Base-by-base conservation (phyloP, 1,140 invertebrate species). In the Drosophila ficusphila region DNA sequence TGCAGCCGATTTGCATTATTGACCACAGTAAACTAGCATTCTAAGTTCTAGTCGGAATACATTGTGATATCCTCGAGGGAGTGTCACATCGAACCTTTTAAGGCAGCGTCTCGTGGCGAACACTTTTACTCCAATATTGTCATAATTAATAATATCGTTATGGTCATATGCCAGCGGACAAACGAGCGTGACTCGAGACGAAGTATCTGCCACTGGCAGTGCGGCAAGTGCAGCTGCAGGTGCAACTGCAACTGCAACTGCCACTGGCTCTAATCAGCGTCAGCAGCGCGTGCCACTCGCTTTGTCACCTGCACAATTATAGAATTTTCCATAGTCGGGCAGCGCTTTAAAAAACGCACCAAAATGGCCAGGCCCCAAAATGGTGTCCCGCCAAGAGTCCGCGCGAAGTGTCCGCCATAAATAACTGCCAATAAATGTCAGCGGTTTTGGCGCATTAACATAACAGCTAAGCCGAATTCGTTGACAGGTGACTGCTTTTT, bases 391-490 rank as follows among this genome's bases (percentile, higher is more conserved):
- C 16, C 51, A 48, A 33, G 34, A 70, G 65, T 41, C 29, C 29
- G 49, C 49, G 62, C 25, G 60, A 68, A 36, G 58, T 57, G 48
- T 64, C 52, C 58, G 75, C 76, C 81, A 85, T 85, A 85, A 85
- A 85, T 86, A 86, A 86, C 81, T 86, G 81, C 60, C 81, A 85
- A 85, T 85, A 86, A 85, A 86, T 74, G 81, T 85, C 81, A 76
- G 61, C 81, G 81, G 79, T 76, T 85, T 85, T 85, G 76, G 72
- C 54, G 81, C 81, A 85, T 85, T 85, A 85, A 85, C 81, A 85
- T 85, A 85, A 75, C 70, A 58, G 81, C 79, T 85, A 86, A 73
- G 72, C 76, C 76, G 54, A 86, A 81, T 68, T 75, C 72, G 76
- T 34, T 85, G 81, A 85, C 81, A 85, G 81, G 39, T 68, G 72